phyloP scores from a whole-genome alignment of 2,797 vertebrate genomes.

The Podarcis lilfordi region DNA sequence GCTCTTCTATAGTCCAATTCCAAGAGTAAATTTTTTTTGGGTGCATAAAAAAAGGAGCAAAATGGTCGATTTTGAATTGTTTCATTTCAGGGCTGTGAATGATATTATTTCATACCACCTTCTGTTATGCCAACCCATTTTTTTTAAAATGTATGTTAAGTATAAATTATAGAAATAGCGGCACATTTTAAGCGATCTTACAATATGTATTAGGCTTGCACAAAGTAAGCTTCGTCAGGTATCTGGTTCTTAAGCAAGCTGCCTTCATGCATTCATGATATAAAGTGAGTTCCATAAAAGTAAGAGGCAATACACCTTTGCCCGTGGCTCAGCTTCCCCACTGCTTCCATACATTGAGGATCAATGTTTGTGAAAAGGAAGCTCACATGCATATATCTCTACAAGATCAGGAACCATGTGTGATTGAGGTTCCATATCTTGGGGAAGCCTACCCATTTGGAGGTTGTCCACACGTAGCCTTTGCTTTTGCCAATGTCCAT shows the following conservation, averaged over 20 bases:
- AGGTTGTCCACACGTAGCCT: neutral
- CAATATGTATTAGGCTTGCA: neutral
- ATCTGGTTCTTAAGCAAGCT: neutral
- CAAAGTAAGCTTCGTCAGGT: neutral
- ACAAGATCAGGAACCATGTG: too few species aligned
- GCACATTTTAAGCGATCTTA: neutral
- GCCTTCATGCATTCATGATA: neutral
- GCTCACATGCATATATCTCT: too few species aligned
- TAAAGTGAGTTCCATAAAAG: neutral
- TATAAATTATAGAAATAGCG: neutral
- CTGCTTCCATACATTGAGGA: neutral
- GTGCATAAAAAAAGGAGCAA: neutral
- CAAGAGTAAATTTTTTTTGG: slow-evolving; percentile 9
- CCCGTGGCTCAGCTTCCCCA: neutral
- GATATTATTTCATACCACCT: slow-evolving; percentile 21
- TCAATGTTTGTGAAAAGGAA: too few species aligned
- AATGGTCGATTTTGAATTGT: neutral
- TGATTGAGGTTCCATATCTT: too few species aligned
- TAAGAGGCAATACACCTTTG: too few species aligned
- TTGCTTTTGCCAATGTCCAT: neutral
- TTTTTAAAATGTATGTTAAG: neutral
- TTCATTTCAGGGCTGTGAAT: slow-evolving; percentile 43
- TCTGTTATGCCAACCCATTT: neutral
- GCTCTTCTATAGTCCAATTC: slow-evolving; percentile 32
- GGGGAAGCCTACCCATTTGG: neutral